phyloP scores from a whole-genome alignment of 2,797 vertebrate genomes.

The Chaetophractus vellerosus region DNA sequence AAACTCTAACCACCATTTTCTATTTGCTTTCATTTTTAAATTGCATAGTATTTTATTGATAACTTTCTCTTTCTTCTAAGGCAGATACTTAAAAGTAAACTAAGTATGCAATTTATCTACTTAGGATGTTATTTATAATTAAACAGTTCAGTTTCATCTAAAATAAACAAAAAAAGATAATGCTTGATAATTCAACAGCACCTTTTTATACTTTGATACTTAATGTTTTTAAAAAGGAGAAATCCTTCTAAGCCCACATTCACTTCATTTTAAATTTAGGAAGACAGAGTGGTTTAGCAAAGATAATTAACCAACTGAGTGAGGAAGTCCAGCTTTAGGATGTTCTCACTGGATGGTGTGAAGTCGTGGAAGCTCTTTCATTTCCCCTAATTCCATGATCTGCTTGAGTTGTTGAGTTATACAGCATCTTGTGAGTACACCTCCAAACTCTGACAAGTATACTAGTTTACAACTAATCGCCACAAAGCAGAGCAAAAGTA shows the following conservation, averaged over 20 bases:
- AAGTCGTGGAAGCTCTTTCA: background rate
- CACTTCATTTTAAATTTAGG: constrained; percentile 6
- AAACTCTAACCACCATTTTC: constrained; percentile 46
- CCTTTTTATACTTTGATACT: constrained; percentile 56
- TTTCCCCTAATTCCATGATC: background rate
- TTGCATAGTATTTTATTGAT: constrained; percentile 47
- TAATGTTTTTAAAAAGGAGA: constrained; percentile 5
- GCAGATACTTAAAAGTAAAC: constrained; percentile 69
- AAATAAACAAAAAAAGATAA: constrained; percentile 75
- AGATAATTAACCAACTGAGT: background rate
- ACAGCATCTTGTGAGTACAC: background rate
- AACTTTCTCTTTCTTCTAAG: constrained; percentile 29
- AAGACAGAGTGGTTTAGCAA: background rate
- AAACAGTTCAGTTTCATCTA: constrained; percentile 65
- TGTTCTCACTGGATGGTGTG: background rate
- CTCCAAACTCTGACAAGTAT: background rate
- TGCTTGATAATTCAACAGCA: constrained; percentile 60
- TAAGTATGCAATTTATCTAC: constrained; percentile 67
- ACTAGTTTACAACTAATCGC: background rate
- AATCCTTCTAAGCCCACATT: background rate
- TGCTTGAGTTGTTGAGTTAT: background rate
- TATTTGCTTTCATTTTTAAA: constrained; percentile 70
- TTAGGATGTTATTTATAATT: constrained; percentile 76
- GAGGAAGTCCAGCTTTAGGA: background rate
- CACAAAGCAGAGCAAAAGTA: background rate